phyloP scores from a whole-genome alignment of 2,888 invertebrate genomes.

The Acronicta alni region DNA sequence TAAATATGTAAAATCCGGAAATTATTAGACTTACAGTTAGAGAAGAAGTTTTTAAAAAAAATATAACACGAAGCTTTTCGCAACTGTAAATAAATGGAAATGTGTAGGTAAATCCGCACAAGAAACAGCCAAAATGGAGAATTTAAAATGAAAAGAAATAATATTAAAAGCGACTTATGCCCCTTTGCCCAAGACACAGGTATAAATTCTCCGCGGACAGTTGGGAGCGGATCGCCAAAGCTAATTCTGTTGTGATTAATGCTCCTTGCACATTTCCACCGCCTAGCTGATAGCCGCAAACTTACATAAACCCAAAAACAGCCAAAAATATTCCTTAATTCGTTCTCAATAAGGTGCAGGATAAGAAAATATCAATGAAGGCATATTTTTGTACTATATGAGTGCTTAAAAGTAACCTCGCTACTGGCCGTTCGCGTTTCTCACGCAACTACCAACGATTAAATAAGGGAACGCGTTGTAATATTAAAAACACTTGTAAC shows the following conservation, averaged over 20 bases:
- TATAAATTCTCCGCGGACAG: slow-evolving; percentile 85
- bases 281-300: slow-evolving; percentile 71
- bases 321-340: slow-evolving; percentile 62
- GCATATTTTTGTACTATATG: slow-evolving; percentile 55
- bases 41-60: no score
- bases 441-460: slow-evolving; percentile 86
- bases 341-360: slow-evolving; percentile 36
- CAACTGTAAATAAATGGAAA: no score
- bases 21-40: no score
- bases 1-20: not conserved
- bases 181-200: slow-evolving; percentile 59
- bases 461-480: slow-evolving; percentile 80
- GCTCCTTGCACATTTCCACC: slow-evolving; percentile 84
- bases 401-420: slow-evolving; percentile 75
- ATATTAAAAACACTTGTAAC: slow-evolving; percentile 78
- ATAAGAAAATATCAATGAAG: slow-evolving; percentile 34
- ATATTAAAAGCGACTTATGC: slow-evolving; percentile 58
- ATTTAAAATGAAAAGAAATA: slow-evolving; percentile 36
- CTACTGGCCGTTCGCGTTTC: slow-evolving; percentile 86
- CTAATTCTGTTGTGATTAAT: slow-evolving; percentile 89
- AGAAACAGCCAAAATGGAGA: not conserved
- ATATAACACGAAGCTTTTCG: no score
- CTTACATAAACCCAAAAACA: slow-evolving; percentile 39
- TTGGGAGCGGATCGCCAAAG: slow-evolving; percentile 87
- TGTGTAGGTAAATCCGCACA: not conserved